Evolutionary conservation across 2,888 invertebrate species (phyloP).

Genomic region (Saturnia japonica): DNA sequence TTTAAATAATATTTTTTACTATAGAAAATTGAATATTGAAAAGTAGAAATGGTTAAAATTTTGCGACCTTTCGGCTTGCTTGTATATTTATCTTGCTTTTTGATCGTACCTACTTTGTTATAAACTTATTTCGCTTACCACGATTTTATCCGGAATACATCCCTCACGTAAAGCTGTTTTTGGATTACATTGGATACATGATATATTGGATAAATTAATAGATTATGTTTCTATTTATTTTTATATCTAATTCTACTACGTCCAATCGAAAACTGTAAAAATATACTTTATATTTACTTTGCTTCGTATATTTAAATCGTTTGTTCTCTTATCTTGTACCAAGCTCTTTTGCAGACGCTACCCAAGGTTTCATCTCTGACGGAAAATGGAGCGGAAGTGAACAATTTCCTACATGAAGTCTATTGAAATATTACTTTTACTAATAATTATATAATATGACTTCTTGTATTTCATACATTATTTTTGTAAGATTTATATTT

Average conservation of each 20-base stretch:
- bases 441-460: background rate
- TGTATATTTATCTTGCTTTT: no score
- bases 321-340: background rate
- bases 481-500: background rate
- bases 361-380: slow-evolving; percentile 3
- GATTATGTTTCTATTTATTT: background rate
- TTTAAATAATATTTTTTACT: no score
- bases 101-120: no score
- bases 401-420: slow-evolving; percentile 6
- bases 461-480: background rate
- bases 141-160: no score
- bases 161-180: no score
- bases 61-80: no score
- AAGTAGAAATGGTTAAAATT: no score
- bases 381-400: slow-evolving; percentile 16
- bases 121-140: no score
- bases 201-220: background rate
- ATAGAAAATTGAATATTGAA: no score
- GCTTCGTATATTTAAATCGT: background rate
- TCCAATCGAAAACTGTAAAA: background rate
- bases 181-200: background rate
- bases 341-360: slow-evolving; percentile 4
- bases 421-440: slow-evolving; percentile 2
- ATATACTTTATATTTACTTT: background rate
- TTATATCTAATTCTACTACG: background rate